Base-by-base conservation (phyloP, 2,888 invertebrate genomes). In the Yponomeuta malinellus region DNA sequence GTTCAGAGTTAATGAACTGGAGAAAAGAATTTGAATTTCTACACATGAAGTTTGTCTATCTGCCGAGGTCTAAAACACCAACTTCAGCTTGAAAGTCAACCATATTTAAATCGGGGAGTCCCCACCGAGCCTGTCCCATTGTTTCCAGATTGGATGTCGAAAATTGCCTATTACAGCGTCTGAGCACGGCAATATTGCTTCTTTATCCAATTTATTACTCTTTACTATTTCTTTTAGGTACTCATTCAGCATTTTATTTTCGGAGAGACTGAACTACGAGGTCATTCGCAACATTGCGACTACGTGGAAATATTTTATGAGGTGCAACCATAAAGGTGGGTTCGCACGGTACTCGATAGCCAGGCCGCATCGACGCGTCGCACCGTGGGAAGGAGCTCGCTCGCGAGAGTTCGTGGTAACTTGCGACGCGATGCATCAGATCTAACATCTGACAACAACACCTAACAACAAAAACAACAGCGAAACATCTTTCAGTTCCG, bases 91-190 rank as follows among this genome's bases (percentile, higher is more conserved):
- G 12, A 8, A 31, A 65, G 9, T 74, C 78, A 80, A 83, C 88
- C 52, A 59, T 87, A 88, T 88, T 89, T 87, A 88, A 89, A 88
- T 85, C 82, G 82, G 75, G 77, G 74, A 78, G 79, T 65, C 65
- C 31, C 33, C 65, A 31, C 31, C 65, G 33, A 65, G 65, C 31
- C 65, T 65, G 74, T 82, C 80, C 82, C 82, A 86, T 86, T 86
- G 81, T 81, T 74, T 74, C 74, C 75, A 81, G 85, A 88, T 88
- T 86, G 88, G 83, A 89, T 86, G 88, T 87, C 87, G 87, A 88
- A 86, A 88, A 91, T 91, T 88, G 90, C 83, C 89, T 89, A 90
- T 90, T 90, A 90, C 86, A 79, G 80, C 78, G 77, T 84, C 80
- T 81, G 86, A 84, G 85, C 79, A 80, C 81, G 80, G 81, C 84